A percentile compares a stretch with the other conserved stretches of the same genome.
Conservation (phyloP, 2,113 vertebrate genomes). For the Ramphastos sulfuratus region DNA sequence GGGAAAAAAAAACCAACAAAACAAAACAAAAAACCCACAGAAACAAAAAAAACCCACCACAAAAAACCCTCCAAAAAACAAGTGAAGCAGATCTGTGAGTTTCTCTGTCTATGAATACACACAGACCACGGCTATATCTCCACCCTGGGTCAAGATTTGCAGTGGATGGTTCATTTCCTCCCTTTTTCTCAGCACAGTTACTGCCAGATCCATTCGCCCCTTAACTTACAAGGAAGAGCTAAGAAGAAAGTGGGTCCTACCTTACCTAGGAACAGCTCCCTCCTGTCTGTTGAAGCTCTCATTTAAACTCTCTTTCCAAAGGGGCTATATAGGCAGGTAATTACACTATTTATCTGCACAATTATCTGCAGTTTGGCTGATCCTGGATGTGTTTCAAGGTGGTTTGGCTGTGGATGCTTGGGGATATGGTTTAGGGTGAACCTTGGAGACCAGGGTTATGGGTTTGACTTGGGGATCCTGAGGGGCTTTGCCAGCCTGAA, state of each 20-base stretch:
- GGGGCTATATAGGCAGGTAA: background rate
- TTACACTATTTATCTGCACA: background rate
- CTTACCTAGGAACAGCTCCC: background rate
- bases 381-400: no score
- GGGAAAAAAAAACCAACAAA: background rate
- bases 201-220: background rate
- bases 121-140: background rate
- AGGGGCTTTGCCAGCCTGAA: background rate
- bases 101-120: background rate
- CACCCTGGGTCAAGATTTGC: constrained; percentile 8
- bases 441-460: no score
- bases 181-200: background rate
- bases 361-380: background rate
- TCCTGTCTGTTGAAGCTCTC: background rate
- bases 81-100: background rate
- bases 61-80: no score
- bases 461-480: no score
- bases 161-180: background rate
- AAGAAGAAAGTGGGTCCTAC: background rate
- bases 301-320: background rate
- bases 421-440: no score
- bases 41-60: no score
- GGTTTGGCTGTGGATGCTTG: no score
- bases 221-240: background rate
- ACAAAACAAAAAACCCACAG: background rate